phyloP scores from a whole-genome alignment of 2,113 vertebrate genomes.

The Spermophilus dauricus region DNA sequence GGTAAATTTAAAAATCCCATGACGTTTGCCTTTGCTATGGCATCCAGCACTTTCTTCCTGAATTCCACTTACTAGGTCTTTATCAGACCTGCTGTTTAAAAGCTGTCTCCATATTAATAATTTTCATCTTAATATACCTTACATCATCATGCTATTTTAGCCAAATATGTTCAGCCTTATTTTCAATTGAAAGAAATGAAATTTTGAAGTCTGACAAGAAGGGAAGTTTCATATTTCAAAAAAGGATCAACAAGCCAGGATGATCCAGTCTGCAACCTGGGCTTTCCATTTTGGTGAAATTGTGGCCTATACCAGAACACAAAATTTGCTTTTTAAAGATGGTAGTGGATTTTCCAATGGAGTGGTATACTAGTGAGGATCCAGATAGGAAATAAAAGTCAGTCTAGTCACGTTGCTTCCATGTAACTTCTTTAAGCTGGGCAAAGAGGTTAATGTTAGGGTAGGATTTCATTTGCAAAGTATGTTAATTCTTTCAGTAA shows the following conservation, averaged over 20 bases:
- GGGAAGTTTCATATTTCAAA: background rate
- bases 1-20: background rate
- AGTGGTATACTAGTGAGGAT: background rate
- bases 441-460: background rate
- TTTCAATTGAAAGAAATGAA: background rate
- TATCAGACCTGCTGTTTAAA: background rate
- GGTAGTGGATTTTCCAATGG: background rate
- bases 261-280: background rate
- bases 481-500: background rate
- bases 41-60: background rate
- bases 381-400: background rate
- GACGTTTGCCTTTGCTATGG: background rate
- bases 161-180: background rate
- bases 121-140: background rate
- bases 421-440: background rate
- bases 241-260: background rate
- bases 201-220: background rate
- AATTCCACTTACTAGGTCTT: constrained; percentile 11
- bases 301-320: background rate
- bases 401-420: background rate
- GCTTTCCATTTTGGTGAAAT: background rate
- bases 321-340: background rate
- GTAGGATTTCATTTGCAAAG: background rate
- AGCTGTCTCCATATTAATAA: background rate
- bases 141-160: background rate